phyloP scores from a whole-genome alignment of 2,797 vertebrate genomes.

The Galago senegalensis region DNA sequence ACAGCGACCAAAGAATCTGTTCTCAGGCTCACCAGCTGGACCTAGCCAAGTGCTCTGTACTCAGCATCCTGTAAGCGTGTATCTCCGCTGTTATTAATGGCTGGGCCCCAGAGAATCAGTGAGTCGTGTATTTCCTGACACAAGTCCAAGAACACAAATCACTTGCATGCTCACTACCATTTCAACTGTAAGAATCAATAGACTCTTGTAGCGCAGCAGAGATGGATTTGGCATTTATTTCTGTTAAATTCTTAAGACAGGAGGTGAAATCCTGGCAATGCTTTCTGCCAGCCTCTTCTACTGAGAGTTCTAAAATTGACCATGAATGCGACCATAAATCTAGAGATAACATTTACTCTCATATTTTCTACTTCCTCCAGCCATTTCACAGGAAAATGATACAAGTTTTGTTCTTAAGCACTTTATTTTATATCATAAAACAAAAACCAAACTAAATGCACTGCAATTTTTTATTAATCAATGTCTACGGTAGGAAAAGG shows the following conservation, averaged over 20 bases:
- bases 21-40: not conserved
- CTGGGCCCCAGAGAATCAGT: not conserved
- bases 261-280: slow-evolving; percentile 6
- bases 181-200: not conserved
- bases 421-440: slow-evolving; percentile 47
- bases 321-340: not conserved
- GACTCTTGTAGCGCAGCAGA: not conserved
- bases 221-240: not conserved
- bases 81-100: not conserved
- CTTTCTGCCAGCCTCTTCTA: slow-evolving; percentile 25
- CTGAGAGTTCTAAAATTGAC: not conserved
- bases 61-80: not conserved
- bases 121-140: not conserved
- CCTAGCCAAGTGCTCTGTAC: not conserved
- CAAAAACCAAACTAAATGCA: slow-evolving; percentile 33
- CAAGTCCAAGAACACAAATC: not conserved
- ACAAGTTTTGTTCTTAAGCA: slow-evolving; percentile 29
- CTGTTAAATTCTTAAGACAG: slow-evolving; percentile 14
- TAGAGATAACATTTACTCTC: slow-evolving; percentile 26
- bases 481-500: not conserved
- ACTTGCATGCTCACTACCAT: not conserved
- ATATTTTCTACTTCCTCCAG: slow-evolving; percentile 44
- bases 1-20: not conserved
- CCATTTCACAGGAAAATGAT: slow-evolving; percentile 55
- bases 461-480: not conserved